phyloP scores from a whole-genome alignment of 2,888 invertebrate genomes.

The Autographa gamma region DNA sequence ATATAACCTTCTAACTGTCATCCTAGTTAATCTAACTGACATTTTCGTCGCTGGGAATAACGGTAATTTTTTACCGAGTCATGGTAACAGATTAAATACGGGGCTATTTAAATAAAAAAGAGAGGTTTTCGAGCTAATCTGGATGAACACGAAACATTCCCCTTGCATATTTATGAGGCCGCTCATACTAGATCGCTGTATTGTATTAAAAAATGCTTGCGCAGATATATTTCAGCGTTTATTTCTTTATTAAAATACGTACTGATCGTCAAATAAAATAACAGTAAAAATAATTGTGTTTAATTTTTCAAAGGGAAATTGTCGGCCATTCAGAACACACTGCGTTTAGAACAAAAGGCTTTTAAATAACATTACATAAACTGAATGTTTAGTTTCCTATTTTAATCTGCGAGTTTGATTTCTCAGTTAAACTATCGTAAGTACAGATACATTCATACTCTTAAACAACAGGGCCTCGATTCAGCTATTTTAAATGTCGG shows the following conservation, averaged over 20 bases:
- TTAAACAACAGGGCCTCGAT: too few relatives aligned
- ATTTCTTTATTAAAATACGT: neutral
- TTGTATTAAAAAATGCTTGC: slow-evolving; percentile 13
- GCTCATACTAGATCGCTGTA: slow-evolving; percentile 6
- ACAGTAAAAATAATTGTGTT: too few relatives aligned
- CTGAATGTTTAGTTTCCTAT: too few relatives aligned
- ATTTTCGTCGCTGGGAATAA: slow-evolving; percentile 6
- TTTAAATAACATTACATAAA: too few relatives aligned
- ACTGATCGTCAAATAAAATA: neutral
- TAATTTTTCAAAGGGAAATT: too few relatives aligned
- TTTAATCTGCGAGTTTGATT: too few relatives aligned
- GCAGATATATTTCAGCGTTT: neutral
- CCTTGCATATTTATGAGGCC: slow-evolving; percentile 39
- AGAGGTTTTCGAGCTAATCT: slow-evolving; percentile 36
- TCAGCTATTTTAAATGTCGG: too few relatives aligned
- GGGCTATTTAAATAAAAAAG: slow-evolving; percentile 32
- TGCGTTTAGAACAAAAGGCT: too few relatives aligned
- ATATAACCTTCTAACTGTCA: neutral
- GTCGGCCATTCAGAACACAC: too few relatives aligned
- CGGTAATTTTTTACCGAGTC: slow-evolving; percentile 14
- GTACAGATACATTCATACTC: too few relatives aligned
- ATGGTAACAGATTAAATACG: slow-evolving; percentile 16
- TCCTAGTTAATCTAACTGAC: neutral
- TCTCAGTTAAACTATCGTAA: too few relatives aligned
- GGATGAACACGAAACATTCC: slow-evolving; percentile 29